Conservation (phyloP, 2,888 invertebrate genomes). For the Lithophane socia region DNA sequence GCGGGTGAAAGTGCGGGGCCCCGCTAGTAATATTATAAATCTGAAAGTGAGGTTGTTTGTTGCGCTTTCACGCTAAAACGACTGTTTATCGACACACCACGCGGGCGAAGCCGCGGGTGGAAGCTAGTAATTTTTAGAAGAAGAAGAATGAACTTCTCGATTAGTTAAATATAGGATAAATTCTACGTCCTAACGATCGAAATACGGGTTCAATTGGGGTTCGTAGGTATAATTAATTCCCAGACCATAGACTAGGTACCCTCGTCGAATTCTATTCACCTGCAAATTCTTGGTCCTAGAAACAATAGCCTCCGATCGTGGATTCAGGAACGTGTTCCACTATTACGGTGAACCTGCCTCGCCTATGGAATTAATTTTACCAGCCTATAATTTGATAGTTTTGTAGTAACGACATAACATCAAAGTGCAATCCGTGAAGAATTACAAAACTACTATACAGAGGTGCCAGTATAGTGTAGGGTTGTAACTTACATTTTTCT, state of each 20-base stretch:
- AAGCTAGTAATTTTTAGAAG: background rate
- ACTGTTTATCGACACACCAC: no score
- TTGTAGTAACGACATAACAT: no score
- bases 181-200: background rate
- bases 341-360: no score
- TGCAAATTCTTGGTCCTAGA: constrained; percentile 25
- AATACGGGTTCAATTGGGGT: constrained; percentile 3
- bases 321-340: background rate
- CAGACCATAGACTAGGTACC: constrained; percentile 1
- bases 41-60: no score
- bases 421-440: background rate
- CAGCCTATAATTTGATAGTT: no score
- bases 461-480: background rate
- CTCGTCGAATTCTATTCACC: background rate
- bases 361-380: no score
- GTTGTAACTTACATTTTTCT: no score
- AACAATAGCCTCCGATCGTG: constrained; percentile 26
- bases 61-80: no score
- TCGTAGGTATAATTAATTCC: constrained; percentile 16
- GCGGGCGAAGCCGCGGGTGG: no score
- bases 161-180: background rate
- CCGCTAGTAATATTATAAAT: no score
- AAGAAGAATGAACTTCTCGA: background rate
- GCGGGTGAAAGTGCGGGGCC: no score
- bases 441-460: background rate